phyloP scores from a whole-genome alignment of 2,797 vertebrate species.

The Fratercula arctica region DNA sequence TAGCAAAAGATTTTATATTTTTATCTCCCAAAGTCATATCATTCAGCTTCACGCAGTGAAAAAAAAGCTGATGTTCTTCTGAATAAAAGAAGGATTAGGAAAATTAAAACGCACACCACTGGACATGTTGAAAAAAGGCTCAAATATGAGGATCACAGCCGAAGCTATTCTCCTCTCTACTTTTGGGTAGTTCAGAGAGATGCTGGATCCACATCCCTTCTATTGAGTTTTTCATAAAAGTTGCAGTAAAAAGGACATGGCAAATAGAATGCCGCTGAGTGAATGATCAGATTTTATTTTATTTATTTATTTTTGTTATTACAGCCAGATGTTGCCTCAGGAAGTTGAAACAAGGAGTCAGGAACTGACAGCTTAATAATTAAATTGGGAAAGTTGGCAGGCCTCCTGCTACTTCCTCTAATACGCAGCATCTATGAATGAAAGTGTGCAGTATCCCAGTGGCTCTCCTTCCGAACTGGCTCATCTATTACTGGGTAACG shows the following conservation, averaged over 20 bases:
- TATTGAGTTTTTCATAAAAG: conserved; percentile 34
- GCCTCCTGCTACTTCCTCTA: conserved; percentile 59
- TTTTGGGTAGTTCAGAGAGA: neutral
- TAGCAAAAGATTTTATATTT: neutral
- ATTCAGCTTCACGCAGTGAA: conserved; percentile 21
- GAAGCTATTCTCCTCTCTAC: neutral
- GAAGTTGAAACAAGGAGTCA: conserved; percentile 71
- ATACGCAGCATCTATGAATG: conserved; percentile 67
- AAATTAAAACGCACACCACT: neutral
- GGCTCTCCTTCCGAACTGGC: conserved; percentile 69
- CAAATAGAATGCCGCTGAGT: conserved; percentile 37
- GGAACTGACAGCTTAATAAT: conserved; percentile 71
- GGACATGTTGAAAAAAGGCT: neutral
- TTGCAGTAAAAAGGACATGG: neutral
- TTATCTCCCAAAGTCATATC: neutral
- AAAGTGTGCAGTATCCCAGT: conserved; percentile 63
- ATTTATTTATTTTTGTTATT: conserved; percentile 70
- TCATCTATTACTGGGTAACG: conserved; percentile 77
- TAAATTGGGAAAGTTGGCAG: conserved; percentile 71
- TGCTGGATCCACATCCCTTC: neutral
- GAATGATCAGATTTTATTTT: conserved; percentile 56
- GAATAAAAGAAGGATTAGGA: conserved; percentile 50
- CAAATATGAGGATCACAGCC: neutral
- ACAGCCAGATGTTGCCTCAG: conserved; percentile 70
- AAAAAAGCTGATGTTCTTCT: neutral